Evolutionary conservation across 2,113 vertebrate genomes (phyloP).

Genomic region (Pithys albifrons): DNA sequence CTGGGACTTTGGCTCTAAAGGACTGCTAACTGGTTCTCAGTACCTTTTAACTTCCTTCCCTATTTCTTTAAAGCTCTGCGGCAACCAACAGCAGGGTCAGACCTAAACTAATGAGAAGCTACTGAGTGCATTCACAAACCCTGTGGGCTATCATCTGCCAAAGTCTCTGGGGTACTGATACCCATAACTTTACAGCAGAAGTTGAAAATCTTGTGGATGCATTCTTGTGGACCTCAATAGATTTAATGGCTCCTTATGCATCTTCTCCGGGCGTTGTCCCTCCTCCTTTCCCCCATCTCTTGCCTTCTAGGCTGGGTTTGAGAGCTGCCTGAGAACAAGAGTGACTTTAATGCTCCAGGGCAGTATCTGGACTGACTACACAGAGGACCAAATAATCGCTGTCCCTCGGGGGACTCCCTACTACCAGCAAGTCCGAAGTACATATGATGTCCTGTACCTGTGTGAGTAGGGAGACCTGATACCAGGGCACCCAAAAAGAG

Average conservation of each 20-base stretch:
- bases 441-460: neutral
- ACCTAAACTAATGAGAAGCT: neutral
- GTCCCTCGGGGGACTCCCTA: neutral
- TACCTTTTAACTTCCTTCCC: neutral
- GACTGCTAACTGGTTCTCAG: neutral
- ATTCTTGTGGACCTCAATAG: neutral
- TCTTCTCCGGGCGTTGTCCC: neutral
- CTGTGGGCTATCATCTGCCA: neutral
- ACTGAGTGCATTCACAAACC: neutral
- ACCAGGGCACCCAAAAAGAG: neutral
- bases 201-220: neutral
- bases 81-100: neutral
- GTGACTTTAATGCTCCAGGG: too few species aligned
- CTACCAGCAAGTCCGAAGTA: rapidly evolving
- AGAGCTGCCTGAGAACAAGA: neutral
- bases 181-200: neutral
- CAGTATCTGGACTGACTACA: neutral
- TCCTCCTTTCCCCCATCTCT: neutral
- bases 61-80: neutral
- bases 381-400: neutral
- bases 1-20: neutral
- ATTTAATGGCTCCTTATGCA: neutral
- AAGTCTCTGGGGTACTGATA: rapidly evolving
- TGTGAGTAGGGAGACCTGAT: neutral
- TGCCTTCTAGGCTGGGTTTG: neutral